These are phyloP conservation scores for Platichthys flesus DNA, from an alignment of 2,113 vertebrate species.

Conservation along the genomic window DNA sequence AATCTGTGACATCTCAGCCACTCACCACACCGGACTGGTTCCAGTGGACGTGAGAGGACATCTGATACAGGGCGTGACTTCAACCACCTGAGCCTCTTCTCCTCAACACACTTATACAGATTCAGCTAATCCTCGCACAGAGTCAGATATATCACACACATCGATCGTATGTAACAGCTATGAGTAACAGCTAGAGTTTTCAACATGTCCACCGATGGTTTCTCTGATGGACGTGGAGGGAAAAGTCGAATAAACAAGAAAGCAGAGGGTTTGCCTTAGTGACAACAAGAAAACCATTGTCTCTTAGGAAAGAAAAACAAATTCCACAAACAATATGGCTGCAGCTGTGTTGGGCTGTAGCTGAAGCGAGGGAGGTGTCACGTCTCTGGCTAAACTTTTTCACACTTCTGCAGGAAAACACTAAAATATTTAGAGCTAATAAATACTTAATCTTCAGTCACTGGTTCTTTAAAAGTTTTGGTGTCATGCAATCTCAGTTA, in stretches of 20 bases:
- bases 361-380: slow-evolving; percentile 25
- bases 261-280: background rate
- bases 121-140: slow-evolving; percentile 18
- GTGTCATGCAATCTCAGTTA: background rate
- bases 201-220: background rate
- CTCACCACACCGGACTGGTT: slow-evolving; percentile 37
- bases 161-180: background rate
- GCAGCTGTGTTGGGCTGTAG: slow-evolving; percentile 27
- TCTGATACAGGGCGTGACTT: slow-evolving; percentile 38
- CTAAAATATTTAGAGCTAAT: slow-evolving; percentile 39
- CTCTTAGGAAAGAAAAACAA: slow-evolving; percentile 1
- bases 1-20: slow-evolving; percentile 36
- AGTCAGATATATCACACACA: background rate
- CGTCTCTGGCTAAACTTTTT: slow-evolving; percentile 29
- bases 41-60: slow-evolving; percentile 29
- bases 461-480: slow-evolving; percentile 17
- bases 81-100: slow-evolving; percentile 19
- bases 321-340: slow-evolving; percentile 5
- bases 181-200: background rate
- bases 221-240: background rate
- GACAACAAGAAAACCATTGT: background rate
- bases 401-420: slow-evolving; percentile 21
- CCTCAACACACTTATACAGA: background rate
- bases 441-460: slow-evolving; percentile 23
- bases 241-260: background rate